These are phyloP conservation scores for Poeciliopsis presidionis DNA, from an alignment of 2,797 vertebrate genomes.

Conservation along the genomic window DNA sequence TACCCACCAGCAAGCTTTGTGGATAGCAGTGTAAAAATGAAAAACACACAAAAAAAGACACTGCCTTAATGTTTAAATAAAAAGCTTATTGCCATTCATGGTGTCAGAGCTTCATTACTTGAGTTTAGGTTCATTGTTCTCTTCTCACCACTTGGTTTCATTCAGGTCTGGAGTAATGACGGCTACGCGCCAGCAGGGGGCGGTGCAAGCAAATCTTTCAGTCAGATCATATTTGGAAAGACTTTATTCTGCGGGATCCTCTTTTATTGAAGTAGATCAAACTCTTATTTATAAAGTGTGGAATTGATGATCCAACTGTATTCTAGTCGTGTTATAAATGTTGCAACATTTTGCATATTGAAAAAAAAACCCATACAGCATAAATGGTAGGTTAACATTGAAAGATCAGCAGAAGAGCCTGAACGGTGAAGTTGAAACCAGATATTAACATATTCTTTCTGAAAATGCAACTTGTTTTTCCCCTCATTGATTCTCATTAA, in stretches of 20 bases:
- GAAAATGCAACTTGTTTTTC: background rate
- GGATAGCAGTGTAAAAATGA: constrained; percentile 86
- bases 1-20: constrained; percentile 84
- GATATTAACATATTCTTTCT: background rate
- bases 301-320: background rate
- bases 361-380: background rate
- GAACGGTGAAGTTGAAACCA: background rate
- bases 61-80: constrained; percentile 90
- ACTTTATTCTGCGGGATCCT: background rate
- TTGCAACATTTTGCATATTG: background rate
- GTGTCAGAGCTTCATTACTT: constrained; percentile 41
- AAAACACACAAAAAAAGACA: constrained; percentile 69
- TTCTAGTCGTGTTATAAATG: background rate
- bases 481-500: background rate
- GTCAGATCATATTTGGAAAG: background rate
- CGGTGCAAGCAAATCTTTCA: background rate
- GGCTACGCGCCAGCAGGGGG: constrained; percentile 13
- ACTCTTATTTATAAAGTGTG: background rate
- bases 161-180: background rate
- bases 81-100: constrained; percentile 85
- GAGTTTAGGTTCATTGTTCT: background rate
- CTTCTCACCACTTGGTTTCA: too few species aligned
- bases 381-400: background rate
- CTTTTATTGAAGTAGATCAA: background rate
- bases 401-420: background rate